Conservation (phyloP, 2,113 vertebrate genomes). For the Talpa occidentalis region DNA sequence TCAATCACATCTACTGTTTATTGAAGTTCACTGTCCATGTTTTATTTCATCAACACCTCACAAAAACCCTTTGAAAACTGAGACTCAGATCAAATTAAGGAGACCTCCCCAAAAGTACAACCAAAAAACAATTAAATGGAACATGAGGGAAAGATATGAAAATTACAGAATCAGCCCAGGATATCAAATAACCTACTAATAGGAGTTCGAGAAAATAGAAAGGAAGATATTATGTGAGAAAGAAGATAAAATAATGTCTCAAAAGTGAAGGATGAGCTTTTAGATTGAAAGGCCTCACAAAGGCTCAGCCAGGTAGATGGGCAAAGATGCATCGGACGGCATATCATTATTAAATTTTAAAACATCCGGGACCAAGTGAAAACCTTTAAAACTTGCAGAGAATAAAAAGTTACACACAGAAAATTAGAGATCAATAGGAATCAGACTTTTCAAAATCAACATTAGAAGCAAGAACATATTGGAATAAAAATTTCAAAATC, state of each 20-base stretch:
- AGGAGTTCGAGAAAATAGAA: constrained; percentile 7
- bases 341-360: constrained; percentile 35
- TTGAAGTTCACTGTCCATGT: not conserved
- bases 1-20: not conserved
- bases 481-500: constrained; percentile 1
- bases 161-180: constrained; percentile 7
- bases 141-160: not conserved
- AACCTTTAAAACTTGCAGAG: not conserved
- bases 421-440: constrained; percentile 32
- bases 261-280: constrained; percentile 31
- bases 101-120: not conserved
- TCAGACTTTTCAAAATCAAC: constrained; percentile 47
- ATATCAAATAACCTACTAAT: not conserved
- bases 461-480: not conserved
- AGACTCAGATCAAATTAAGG: not conserved
- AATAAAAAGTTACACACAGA: not conserved
- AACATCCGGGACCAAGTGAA: not conserved
- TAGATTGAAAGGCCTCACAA: not conserved
- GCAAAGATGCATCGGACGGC: not conserved
- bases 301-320: not conserved
- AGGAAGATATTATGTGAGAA: not conserved
- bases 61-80: not conserved
- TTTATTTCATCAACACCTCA: not conserved
- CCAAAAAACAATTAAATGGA: constrained; percentile 34
- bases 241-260: not conserved